Evolutionary conservation across 2,888 invertebrate genomes (phyloP).

Genomic region (Amphipyra berbera): DNA sequence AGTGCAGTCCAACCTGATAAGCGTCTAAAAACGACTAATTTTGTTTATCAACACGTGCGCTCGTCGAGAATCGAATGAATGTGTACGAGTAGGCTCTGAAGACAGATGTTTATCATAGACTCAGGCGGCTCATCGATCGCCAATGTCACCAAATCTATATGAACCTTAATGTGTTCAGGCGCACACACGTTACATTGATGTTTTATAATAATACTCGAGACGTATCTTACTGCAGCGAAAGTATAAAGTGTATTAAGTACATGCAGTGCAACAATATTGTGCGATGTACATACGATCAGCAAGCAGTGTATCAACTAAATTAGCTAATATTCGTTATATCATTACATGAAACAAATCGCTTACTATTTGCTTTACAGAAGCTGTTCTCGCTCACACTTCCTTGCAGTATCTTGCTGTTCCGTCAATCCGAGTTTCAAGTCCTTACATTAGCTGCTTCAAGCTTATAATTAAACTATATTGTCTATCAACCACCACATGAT

Average conservation of each 20-base stretch:
- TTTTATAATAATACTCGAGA: not conserved
- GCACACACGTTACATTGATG: not conserved
- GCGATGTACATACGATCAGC: not conserved
- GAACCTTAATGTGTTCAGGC: no score
- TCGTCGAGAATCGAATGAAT: no score
- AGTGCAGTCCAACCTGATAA: not conserved
- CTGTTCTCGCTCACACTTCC: not conserved
- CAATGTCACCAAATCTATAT: no score
- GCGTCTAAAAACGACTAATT: no score
- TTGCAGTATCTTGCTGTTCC: not conserved
- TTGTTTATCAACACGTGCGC: no score
- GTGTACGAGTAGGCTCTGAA: no score
- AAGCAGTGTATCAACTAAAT: not conserved
- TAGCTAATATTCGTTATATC: not conserved
- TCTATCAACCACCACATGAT: conserved; percentile 1
- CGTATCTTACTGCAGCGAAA: conserved; percentile 4
- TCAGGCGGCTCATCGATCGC: no score
- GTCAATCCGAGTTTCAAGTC: conserved; percentile 5
- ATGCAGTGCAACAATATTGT: not conserved
- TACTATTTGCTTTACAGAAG: not conserved
- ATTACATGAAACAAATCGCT: not conserved
- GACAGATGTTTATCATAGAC: no score
- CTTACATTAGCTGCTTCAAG: not conserved
- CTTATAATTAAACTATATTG: not conserved
- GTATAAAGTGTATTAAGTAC: not conserved